Conservation (phyloP, 1,140 invertebrate genomes). For the Ips typographus region DNA sequence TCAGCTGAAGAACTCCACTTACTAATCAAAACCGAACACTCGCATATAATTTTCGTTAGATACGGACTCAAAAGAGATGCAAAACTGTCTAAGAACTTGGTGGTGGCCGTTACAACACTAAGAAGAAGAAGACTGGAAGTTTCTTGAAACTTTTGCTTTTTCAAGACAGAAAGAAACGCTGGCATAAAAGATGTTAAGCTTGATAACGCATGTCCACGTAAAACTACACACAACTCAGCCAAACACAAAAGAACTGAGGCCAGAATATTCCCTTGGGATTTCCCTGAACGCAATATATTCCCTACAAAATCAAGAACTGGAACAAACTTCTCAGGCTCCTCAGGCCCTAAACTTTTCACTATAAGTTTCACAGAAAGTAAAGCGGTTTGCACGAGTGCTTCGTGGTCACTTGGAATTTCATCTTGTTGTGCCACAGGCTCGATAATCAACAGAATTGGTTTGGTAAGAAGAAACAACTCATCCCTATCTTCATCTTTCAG, state of each 20-base stretch:
- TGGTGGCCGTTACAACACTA: slow-evolving; percentile 66
- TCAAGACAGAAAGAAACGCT: slow-evolving; percentile 65
- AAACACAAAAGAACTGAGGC: slow-evolving; percentile 77
- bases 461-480: slow-evolving; percentile 59
- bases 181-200: slow-evolving; percentile 78
- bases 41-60: slow-evolving; percentile 70
- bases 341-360: slow-evolving; percentile 65
- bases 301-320: slow-evolving; percentile 64
- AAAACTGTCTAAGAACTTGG: slow-evolving; percentile 79
- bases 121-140: slow-evolving; percentile 51
- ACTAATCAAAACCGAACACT: slow-evolving; percentile 61
- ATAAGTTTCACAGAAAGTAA: slow-evolving; percentile 80
- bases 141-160: slow-evolving; percentile 54
- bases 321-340: slow-evolving; percentile 66
- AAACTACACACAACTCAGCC: slow-evolving; percentile 72
- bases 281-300: slow-evolving; percentile 59
- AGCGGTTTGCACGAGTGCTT: slow-evolving; percentile 76
- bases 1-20: slow-evolving; percentile 52
- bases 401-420: slow-evolving; percentile 53
- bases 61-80: slow-evolving; percentile 83
- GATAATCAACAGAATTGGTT: slow-evolving; percentile 64
- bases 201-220: slow-evolving; percentile 72
- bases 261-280: slow-evolving; percentile 67
- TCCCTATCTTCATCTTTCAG: slow-evolving; percentile 55
- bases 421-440: slow-evolving; percentile 58